Base-by-base conservation (phyloP, 2,888 invertebrate species). In the Xanthia icteritia region DNA sequence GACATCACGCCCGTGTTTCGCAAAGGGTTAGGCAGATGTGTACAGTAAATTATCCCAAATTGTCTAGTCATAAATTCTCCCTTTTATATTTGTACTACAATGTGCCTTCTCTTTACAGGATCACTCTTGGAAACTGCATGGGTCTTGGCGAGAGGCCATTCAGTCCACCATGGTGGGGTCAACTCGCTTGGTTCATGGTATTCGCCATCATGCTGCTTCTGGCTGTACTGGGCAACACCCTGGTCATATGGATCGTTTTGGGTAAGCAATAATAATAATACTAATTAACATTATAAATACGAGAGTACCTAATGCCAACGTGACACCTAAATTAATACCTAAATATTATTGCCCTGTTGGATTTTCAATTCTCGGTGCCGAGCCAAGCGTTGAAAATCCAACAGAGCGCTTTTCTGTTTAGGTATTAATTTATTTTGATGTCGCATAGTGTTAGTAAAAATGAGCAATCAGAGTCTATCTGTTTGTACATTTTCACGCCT, bases 171-270 rank as follows among this genome's bases (percentile, higher is more conserved):
- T 98, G 97, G 97, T 98, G 97, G 97, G 97, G 95, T 91, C 97
- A 97, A 85, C 95, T 98, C 8, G 97, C 97, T 39, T 99, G 98
- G 98, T 97, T 98, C 76, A 93, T 97, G 39, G 94, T 98, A 23
- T 99, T 98, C 89, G 97, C 97, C 0, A 90, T 97, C 66, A 98
- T 99, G 98, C 97, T 99, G 70, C 93, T 98, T 27, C 97, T 98
- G 17, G 98, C 99, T 1, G 97, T 98, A 48, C 97, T 98, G 8
- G 99, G 99, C 27, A 99, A 99, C 92, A 97, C 98, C 45, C 98
- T 99, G 73, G 99, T 99, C 75, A 98, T 99, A 91, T 99, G 99
- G 99, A 99, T 99, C 87, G 98, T 99, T 36, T 95, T 98, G 82
- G 98, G 98, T 98, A 94, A 97, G 97, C 92, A 5, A n/a, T 36